Evolutionary conservation across 2,113 vertebrate species (phyloP).

Genomic region (Istiophorus platypterus): DNA sequence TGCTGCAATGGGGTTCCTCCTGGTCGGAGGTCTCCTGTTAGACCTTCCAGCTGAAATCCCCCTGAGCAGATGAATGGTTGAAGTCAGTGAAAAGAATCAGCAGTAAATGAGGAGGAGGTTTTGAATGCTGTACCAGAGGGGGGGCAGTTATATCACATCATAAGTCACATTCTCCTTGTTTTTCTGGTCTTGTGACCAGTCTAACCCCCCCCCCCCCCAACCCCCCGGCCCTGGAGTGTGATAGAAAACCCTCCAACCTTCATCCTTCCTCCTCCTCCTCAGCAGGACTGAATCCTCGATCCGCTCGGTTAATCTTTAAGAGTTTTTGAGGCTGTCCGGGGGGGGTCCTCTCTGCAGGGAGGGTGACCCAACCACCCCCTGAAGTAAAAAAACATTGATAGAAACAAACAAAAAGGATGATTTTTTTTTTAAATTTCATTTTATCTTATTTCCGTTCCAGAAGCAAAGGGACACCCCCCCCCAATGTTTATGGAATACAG

Average conservation of each 20-base stretch:
- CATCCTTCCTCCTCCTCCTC: neutral
- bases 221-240: neutral
- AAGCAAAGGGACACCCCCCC: neutral
- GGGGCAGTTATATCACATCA: neutral
- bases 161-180: too few species aligned
- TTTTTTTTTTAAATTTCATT: neutral
- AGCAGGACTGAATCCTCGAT: neutral
- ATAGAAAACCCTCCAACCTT: neutral
- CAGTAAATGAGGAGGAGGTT: neutral
- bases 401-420: neutral
- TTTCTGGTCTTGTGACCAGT: too few species aligned
- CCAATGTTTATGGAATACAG: constrained; percentile 24
- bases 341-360: constrained; percentile 21
- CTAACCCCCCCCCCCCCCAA: neutral
- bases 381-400: neutral
- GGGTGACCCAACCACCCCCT: constrained; percentile 13
- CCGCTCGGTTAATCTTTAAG: constrained; percentile 4
- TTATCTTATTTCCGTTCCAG: neutral
- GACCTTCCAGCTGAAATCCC: neutral
- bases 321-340: neutral
- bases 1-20: constrained; percentile 30
- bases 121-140: neutral
- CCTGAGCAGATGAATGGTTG: neutral
- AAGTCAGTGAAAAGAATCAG: neutral
- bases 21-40: constrained; percentile 42